These are phyloP conservation scores for Pituophis catenifer DNA, from an alignment of 2,113 vertebrate species.

Conservation along the genomic window DNA sequence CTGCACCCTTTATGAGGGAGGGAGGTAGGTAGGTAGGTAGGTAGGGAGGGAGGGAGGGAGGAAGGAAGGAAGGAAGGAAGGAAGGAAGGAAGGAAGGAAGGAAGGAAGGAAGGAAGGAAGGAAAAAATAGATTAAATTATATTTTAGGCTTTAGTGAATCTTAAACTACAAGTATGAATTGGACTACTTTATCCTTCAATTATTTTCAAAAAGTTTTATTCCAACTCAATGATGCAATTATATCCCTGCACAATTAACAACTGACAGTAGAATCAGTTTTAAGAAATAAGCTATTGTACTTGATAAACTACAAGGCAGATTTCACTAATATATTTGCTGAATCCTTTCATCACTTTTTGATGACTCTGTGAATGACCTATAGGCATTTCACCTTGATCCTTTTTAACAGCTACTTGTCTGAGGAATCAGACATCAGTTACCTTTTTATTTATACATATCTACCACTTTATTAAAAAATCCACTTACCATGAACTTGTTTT, in stretches of 20 bases:
- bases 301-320: background rate
- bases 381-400: background rate
- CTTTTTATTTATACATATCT: background rate
- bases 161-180: background rate
- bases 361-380: background rate
- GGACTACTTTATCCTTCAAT: background rate
- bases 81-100: background rate
- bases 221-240: background rate
- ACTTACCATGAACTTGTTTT: conserved; percentile 89
- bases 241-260: background rate
- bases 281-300: background rate
- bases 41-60: background rate
- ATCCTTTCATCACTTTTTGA: conserved; percentile 4
- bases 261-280: background rate
- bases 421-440: background rate
- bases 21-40: background rate
- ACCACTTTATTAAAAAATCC: background rate
- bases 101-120: background rate
- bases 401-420: background rate
- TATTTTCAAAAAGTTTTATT: background rate
- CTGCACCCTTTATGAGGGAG: background rate
- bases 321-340: conserved; percentile 7
- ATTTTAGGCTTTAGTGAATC: background rate
- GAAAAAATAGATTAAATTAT: background rate
- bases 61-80: background rate